Percentiles rank a stretch among this genome's conserved stretches.
These are phyloP conservation scores for Diabrotica undecimpunctata DNA, from an alignment of 1,140 invertebrate genomes.

Conservation along the genomic window DNA sequence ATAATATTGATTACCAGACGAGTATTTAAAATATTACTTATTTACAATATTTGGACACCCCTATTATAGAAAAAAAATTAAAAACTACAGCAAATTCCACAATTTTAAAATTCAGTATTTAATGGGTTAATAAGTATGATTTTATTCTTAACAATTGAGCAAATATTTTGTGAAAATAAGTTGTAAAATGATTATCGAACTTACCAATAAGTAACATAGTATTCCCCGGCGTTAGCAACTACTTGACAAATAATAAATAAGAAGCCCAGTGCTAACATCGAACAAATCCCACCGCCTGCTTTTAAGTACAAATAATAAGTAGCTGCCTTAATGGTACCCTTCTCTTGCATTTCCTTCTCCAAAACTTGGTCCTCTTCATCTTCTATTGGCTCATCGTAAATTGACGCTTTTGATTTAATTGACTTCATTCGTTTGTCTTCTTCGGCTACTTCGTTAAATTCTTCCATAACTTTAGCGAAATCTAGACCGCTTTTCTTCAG, in stretches of 20 bases:
- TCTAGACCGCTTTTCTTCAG: conserved; percentile 46
- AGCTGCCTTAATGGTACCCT: conserved; percentile 55
- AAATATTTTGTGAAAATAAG: too few species aligned
- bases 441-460: conserved; percentile 42
- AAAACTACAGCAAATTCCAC: too few species aligned
- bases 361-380: conserved; percentile 37
- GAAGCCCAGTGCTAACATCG: conserved; percentile 52
- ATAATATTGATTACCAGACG: too few species aligned
- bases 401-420: conserved; percentile 47
- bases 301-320: conserved; percentile 62
- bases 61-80: too few species aligned
- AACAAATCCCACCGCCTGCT: conserved; percentile 54
- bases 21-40: too few species aligned
- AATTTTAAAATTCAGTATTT: too few species aligned
- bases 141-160: too few species aligned
- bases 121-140: too few species aligned
- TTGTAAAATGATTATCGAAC: not conserved
- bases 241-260: conserved; percentile 59
- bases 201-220: conserved; percentile 66
- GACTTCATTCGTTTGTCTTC: conserved; percentile 41
- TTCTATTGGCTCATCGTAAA: conserved; percentile 41
- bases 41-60: too few species aligned
- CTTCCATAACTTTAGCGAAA: conserved; percentile 47
- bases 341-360: conserved; percentile 42
- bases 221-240: conserved; percentile 62